phyloP scores from a whole-genome alignment of 2,888 invertebrate genomes.

The Sarcophaga variegata region DNA sequence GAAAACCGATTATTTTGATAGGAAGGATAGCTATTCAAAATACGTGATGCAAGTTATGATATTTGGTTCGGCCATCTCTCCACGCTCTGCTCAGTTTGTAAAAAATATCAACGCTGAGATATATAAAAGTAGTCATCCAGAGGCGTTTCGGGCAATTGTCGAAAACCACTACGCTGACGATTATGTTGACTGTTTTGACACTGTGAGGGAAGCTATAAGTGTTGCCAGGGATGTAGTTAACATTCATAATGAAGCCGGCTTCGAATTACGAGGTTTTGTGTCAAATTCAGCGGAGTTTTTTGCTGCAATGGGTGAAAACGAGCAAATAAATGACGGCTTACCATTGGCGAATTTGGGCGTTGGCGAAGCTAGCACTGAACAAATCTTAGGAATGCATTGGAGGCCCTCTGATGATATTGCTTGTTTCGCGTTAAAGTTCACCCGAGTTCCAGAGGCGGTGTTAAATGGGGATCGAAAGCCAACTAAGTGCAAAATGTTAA shows the following conservation, averaged over 20 bases:
- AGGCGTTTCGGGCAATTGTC: constrained; percentile 55
- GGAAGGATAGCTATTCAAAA: background rate
- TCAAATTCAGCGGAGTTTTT: constrained; percentile 57
- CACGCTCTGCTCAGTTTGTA: constrained; percentile 55
- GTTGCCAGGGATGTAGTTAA: constrained; percentile 52
- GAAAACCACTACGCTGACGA: constrained; percentile 64
- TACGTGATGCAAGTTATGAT: constrained; percentile 58
- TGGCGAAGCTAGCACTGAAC: background rate
- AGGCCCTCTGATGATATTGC: constrained; percentile 33
- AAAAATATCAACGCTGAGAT: constrained; percentile 57
- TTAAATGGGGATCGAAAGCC: constrained; percentile 37
- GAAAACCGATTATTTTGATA: constrained; percentile 19
- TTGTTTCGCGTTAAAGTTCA: constrained; percentile 33
- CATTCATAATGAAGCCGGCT: constrained; percentile 62
- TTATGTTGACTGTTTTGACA: constrained; percentile 57
- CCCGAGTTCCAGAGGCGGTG: constrained; percentile 13
- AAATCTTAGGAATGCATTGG: constrained; percentile 51
- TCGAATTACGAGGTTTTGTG: constrained; percentile 60
- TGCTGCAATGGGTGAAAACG: constrained; percentile 12
- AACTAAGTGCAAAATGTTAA: constrained; percentile 37
- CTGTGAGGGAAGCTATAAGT: constrained; percentile 50
- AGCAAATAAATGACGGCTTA: background rate
- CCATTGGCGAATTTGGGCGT: constrained; percentile 30
- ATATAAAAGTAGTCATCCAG: constrained; percentile 30
- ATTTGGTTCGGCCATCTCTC: constrained; percentile 59